phyloP scores from a whole-genome alignment of 2,888 invertebrate genomes.

The Flexamia atlantica region DNA sequence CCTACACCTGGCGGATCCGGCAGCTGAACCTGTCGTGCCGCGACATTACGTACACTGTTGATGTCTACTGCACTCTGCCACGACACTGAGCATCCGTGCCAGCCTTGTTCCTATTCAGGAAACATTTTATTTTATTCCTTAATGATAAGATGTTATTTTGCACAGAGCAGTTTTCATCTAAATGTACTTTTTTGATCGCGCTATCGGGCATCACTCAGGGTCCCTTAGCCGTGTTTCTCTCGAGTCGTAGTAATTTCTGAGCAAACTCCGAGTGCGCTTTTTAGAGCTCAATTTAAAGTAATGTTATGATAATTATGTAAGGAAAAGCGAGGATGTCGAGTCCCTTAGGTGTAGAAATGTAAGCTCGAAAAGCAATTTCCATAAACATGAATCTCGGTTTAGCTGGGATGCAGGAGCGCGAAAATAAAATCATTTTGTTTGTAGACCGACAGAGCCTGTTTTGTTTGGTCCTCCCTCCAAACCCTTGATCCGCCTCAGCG shows the following conservation, averaged over 20 bases:
- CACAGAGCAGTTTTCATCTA: no score
- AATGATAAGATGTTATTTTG: no score
- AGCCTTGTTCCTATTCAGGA: no score
- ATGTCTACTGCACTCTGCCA: no score
- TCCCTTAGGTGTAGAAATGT: conserved; percentile 48
- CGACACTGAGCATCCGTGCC: no score
- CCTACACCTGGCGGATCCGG: not conserved
- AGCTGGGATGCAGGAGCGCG: conserved; percentile 45
- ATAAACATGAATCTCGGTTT: conserved; percentile 57
- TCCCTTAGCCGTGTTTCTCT: not conserved
- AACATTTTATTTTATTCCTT: no score
- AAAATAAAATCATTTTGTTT: conserved; percentile 58
- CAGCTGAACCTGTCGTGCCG: not conserved
- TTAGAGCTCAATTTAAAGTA: conserved; percentile 6
- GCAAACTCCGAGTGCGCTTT: not conserved
- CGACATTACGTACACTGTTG: not conserved
- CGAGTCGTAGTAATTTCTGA: not conserved
- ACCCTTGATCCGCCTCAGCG: conserved; percentile 8
- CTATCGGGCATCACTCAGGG: no score
- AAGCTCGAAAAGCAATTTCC: conserved; percentile 58
- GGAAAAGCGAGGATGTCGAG: conserved; percentile 36
- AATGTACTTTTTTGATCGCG: no score
- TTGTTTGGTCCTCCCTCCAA: conserved; percentile 31
- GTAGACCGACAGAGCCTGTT: conserved; percentile 43
- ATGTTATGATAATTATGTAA: conserved; percentile 47